Evolutionary conservation across 2,113 vertebrate species (phyloP), one percentile per base, ranked within the genome.

Genomic region (Saccopteryx leptura): DNA sequence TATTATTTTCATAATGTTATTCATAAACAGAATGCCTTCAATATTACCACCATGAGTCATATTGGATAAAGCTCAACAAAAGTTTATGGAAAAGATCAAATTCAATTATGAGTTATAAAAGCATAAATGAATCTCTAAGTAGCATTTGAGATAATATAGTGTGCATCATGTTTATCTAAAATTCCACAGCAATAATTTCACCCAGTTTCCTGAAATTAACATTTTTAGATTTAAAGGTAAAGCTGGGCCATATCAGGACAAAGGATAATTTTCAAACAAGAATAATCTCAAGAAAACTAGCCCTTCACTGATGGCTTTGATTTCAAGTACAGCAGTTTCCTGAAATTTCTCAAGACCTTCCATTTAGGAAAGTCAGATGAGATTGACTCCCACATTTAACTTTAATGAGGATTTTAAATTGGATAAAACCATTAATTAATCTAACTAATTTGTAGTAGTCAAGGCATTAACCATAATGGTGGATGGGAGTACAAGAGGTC

Each of bases 371-470:
- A 96, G 66, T 82, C 81, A 96, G 68, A 75, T 1, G 60, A 97
- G 90, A 76, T 31, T 96, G 78, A 92, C 76, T 97, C 63, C 93
- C 31, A 91, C 71, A 90, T 93, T 96, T 92, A 95, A 88, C 54
- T 97, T 94, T 97, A 97, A 97, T 97, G 71, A 97, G 88, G 79
- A 95, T 86, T 56, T 69, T 95, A 95, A 96, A 94, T 74, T 88
- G 76, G 78, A 94, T 88, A 72, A 92, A 96, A 95, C 88, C 93
- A 94, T 95, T 94, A 95, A 95, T 96, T 97, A 96, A 96, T 96
- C 69, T 89, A 95, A 84, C 85, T 97, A 86, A 96, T 97, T 94
- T 94, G 28, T 28, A 93, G 33, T 94, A 84, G 50, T 97, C 63
- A 76, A 89, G 56, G n/a, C 69, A 93, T 60, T 11, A 18, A 84